Base-by-base conservation (phyloP, 1,140 invertebrate genomes). In the Drosophila nasuta region DNA sequence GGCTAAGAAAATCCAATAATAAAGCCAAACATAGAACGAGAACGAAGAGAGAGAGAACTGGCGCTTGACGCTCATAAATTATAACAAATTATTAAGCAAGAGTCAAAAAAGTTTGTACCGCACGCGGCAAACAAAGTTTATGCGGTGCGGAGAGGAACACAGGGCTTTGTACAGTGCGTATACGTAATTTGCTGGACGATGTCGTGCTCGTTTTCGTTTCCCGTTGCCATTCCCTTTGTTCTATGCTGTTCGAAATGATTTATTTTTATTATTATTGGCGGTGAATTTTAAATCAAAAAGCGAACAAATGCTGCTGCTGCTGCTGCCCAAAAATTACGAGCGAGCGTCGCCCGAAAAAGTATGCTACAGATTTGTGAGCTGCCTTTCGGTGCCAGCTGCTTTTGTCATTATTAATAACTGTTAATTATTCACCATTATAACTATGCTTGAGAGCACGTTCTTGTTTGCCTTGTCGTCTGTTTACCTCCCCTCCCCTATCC, bases 391-490 rank as follows among this genome's bases (percentile, higher is more conserved):
- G 78, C 72, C 87, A 91, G 87, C 87, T 91, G 87, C 77, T 83
- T 87, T 91, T 91, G 87, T 90, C 87, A 87, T 91, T 90, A 91
- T 91, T 91, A 91, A 91, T 91, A 91, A 87, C 87, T 91, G 87
- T 91, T 91, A 91, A 91, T 91, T 91, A 91, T 91, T 91, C 87
- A 91, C 82, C 82, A 91, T 87, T 82, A 91, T 81, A 82, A 73
- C 82, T 78, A 75, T 86, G 79, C 71, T 71, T 46, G 56, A 35
- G 57, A 77, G 77, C 81, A 80, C 77, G 77, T 80, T 64, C 57
- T 46, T 65, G 68, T 72, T 72, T 60, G 67, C 67, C 52, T 56
- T 63, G 60, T 73, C 48, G 48, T 72, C 74, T 56, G 60, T 51
- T 41, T 45, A 11, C 45, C 35, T 43, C 49, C 2, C 15, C 38